These are phyloP conservation scores for Urocolius indicus DNA, from an alignment of 2,113 vertebrate genomes.

Conservation along the genomic window DNA sequence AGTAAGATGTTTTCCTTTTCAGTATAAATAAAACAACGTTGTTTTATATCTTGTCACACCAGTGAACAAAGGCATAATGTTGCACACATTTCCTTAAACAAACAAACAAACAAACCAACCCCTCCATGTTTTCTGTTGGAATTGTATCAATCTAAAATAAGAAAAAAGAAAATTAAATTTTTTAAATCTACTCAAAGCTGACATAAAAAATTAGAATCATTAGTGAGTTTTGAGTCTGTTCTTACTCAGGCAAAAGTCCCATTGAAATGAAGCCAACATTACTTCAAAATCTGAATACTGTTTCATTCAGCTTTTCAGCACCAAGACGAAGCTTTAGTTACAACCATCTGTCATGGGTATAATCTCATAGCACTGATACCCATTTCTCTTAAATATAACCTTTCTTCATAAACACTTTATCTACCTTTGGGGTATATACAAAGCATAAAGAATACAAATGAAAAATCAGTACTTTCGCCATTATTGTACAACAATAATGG, in stretches of 20 bases:
- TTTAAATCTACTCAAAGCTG: constrained; percentile 19
- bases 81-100: constrained; percentile 32
- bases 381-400: constrained; percentile 70
- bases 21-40: constrained; percentile 1
- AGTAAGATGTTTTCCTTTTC: constrained; percentile 13
- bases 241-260: constrained; percentile 68
- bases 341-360: constrained; percentile 64
- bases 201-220: constrained; percentile 63
- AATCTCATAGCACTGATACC: constrained; percentile 46
- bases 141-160: constrained; percentile 52
- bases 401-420: constrained; percentile 60
- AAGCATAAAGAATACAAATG: constrained; percentile 40
- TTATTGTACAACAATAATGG: constrained; percentile 46
- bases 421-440: constrained; percentile 51
- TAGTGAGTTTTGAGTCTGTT: constrained; percentile 66
- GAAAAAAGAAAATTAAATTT: constrained; percentile 19
- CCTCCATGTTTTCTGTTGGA: neutral
- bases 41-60: constrained; percentile 26
- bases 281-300: constrained; percentile 71
- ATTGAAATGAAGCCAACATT: constrained; percentile 68
- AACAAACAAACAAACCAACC: neutral
- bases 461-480: constrained; percentile 51
- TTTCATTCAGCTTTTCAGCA: constrained; percentile 74
- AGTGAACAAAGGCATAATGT: constrained; percentile 45
- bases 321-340: constrained; percentile 69